Evolutionary conservation across 2,113 vertebrate species (phyloP).

Genomic region (Callaeas wilsoni): DNA sequence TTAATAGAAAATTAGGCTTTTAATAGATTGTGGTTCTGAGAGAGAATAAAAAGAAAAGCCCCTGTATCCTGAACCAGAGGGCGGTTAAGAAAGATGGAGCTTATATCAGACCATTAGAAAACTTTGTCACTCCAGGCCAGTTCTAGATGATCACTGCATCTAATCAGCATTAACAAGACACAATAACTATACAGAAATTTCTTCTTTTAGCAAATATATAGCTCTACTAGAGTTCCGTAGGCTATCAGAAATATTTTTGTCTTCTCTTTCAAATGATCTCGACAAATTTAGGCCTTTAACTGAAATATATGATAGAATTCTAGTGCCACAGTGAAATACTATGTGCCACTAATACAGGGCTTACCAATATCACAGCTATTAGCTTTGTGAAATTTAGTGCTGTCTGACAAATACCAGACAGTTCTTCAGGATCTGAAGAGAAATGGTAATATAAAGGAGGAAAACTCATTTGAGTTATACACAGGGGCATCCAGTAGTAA

Average conservation of each 20-base stretch:
- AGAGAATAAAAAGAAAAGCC: neutral
- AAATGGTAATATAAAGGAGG: constrained; percentile 2
- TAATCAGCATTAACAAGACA: neutral
- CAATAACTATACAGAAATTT: neutral
- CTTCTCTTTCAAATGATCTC: neutral
- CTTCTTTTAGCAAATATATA: neutral
- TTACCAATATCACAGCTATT: neutral
- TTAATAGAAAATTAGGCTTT: neutral
- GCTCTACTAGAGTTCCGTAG: neutral
- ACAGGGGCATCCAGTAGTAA: neutral
- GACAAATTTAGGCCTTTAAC: neutral
- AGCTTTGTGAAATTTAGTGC: constrained; percentile 3
- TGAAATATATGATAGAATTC: neutral
- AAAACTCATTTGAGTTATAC: neutral
- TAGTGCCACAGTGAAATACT: neutral
- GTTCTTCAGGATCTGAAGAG: neutral
- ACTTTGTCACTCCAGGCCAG: neutral
- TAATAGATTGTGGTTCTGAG: neutral
- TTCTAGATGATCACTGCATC: neutral
- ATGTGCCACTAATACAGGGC: neutral
- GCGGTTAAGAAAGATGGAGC: neutral
- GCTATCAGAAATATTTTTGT: neutral
- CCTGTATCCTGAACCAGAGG: neutral
- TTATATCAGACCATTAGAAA: neutral
- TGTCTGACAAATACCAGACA: neutral